A percentile compares a stretch with the other conserved stretches of the same genome.
Conservation (phyloP, 2,797 vertebrate species). For the Kryptopterus vitreolus region DNA sequence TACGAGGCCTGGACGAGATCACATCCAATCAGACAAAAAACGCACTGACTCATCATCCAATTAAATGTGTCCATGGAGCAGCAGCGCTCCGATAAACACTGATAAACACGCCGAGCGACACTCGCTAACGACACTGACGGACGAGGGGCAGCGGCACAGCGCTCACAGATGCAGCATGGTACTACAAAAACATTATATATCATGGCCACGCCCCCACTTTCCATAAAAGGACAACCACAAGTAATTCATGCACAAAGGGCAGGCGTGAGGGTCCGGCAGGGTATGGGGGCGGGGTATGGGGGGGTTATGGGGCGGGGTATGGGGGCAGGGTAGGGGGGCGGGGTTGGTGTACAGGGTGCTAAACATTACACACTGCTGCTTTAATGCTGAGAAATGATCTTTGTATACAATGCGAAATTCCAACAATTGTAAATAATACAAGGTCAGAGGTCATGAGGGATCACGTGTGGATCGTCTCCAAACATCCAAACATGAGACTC, state of each 20-base stretch:
- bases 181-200: no score
- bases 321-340: background rate
- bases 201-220: background rate
- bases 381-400: background rate
- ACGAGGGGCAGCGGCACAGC: background rate
- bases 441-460: background rate
- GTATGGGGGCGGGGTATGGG: no score
- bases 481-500: constrained; percentile 15
- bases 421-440: background rate
- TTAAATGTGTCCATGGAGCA: constrained; percentile 6
- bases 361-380: background rate
- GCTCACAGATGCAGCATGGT: no score
- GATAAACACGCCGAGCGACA: background rate
- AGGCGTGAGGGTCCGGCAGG: no score
- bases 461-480: background rate
- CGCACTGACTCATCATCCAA: background rate
- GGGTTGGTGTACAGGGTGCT: background rate
- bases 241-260: no score
- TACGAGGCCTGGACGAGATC: background rate
- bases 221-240: background rate
- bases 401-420: no score
- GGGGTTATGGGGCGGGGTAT: no score
- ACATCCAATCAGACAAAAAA: background rate
- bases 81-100: background rate
- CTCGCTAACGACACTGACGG: background rate